Evolutionary conservation across 2,888 invertebrate genomes (phyloP), one percentile per base, ranked within the genome.

Genomic region (Cephalotes varians): DNA sequence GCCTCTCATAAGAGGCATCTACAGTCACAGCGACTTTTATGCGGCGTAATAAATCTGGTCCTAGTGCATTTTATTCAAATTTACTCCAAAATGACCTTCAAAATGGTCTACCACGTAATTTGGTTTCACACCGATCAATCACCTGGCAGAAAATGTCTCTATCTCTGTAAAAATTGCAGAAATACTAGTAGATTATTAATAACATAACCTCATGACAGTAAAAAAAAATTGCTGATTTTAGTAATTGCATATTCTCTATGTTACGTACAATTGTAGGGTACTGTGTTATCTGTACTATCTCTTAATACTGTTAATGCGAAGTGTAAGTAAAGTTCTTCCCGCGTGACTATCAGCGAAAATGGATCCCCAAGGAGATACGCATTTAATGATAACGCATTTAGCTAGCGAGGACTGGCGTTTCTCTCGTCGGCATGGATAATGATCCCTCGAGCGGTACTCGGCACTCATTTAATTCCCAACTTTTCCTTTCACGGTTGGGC

Each of bases 401-500:
- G 31, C 69, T 44, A 44, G 77, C 69, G 21, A 56, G 34, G 21
- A 79, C 25, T 21, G 69, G 34, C 40, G 62, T 69, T 54, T 56
- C 69, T 77, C 69, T 77, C 40, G 21, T 58, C 73, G 58, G 44
- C 49, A 74, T 84, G 83, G 82, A 89, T 89, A 89, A 89, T 89
- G 89, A 89, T 89, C 86, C 84, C 80, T 62, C 80, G 82, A 84
- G 85, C 84, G 81, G 58, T 83, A 73, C 83, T 84, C 87, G 87
- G 86, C 88, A 86, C 89, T 89, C 86, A 85, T 88, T 89, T 86
- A 88, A 89, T 86, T 85, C 86, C 80, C 79, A 90, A 87, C 86
- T 89, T 89, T 89, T 89, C 86, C 85, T 86, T 89, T 89, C 89
- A 89, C 89, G 87, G 85, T 85, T 81, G 86, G 84, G 85, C 81